Evolutionary conservation across 1,140 invertebrate genomes (phyloP), one percentile per base, ranked within the genome.

Genomic region (Asbolus verrucosus): DNA sequence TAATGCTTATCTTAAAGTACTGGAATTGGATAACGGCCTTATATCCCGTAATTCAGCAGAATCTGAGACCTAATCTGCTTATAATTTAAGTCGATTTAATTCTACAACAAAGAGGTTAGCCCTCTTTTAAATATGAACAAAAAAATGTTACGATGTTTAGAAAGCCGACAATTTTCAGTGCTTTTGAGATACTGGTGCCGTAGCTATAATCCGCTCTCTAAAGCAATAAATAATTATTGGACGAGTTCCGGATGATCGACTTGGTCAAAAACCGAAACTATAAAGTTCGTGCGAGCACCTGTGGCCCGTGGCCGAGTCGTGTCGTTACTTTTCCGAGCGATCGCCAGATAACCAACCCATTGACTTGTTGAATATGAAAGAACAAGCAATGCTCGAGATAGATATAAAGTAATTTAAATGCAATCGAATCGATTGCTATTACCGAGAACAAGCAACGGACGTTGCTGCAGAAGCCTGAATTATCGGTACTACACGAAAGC

Each of bases 401-500:
- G 21, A 54, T 54, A 54, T 54, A 24, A 24, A 54, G 46, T 54
- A 24, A 30, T 27, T 54, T 54, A 27, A 62, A 62, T 62, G 38
- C 60, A 41, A 33, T 38, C 16, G 21, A 50, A 62, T 18, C 60
- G 19, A 18, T 61, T 31, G 59, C 33, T 30, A 61, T 38, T 38
- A 61, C 16, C 59, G 59, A 36, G 60, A 62, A 62, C 38, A 41
- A 8, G 21, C 21, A 62, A 62, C 38, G 24, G 11, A 9, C 21
- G 15, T 33, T 33, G 50, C 30, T 11, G 50, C 50, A 59, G 50
- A 59, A 59, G 38, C 19, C 31, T 38, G 60, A 62, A 62, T 62
- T 62, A 62, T 62, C 24, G 60, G 60, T 38, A 19, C 31, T 19
- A 38, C 38, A 63, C 33, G 69, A 46, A 70, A 41, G 65, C 63